Evolutionary conservation across 2,888 invertebrate species (phyloP).

Genomic region (Catocala fraxini): DNA sequence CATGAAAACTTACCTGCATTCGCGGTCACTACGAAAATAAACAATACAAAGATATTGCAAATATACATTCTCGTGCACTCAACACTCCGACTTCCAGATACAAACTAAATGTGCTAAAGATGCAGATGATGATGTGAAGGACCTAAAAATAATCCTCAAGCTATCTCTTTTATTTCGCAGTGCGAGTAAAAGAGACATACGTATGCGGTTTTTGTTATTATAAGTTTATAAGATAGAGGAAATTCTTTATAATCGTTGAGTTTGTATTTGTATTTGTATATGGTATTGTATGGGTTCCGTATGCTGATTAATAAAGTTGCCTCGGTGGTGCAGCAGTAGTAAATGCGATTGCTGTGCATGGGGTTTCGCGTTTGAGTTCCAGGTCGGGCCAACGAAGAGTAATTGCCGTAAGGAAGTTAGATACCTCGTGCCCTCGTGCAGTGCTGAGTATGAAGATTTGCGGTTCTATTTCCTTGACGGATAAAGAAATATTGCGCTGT

Average conservation of each 20-base stretch:
- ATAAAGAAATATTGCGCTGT: no score
- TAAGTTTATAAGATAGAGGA: not conserved
- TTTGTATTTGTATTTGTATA: not conserved
- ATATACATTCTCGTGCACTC: slow-evolving; percentile 33
- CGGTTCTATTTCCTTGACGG: no score
- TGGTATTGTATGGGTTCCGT: slow-evolving; percentile 24
- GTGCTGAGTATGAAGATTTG: no score
- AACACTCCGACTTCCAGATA: slow-evolving; percentile 9
- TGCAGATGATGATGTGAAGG: slow-evolving; percentile 20
- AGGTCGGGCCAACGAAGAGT: no score
- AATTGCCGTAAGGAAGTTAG: no score
- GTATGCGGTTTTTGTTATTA: slow-evolving; percentile 14
- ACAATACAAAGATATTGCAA: slow-evolving; percentile 22
- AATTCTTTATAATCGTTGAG: not conserved
- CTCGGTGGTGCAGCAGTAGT: no score
- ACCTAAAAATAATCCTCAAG: slow-evolving; percentile 34
- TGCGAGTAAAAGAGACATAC: slow-evolving; percentile 28
- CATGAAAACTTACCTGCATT: slow-evolving; percentile 34
- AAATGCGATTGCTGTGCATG: no score
- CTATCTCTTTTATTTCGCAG: slow-evolving; percentile 24
- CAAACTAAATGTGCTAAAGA: slow-evolving; percentile 29
- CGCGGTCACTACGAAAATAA: slow-evolving; percentile 26
- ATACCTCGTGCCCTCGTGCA: no score
- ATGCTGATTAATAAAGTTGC: not conserved
- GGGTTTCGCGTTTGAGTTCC: no score